These are phyloP conservation scores for Eulemur rubriventer DNA, from an alignment of 2,797 vertebrate species.

Conservation along the genomic window DNA sequence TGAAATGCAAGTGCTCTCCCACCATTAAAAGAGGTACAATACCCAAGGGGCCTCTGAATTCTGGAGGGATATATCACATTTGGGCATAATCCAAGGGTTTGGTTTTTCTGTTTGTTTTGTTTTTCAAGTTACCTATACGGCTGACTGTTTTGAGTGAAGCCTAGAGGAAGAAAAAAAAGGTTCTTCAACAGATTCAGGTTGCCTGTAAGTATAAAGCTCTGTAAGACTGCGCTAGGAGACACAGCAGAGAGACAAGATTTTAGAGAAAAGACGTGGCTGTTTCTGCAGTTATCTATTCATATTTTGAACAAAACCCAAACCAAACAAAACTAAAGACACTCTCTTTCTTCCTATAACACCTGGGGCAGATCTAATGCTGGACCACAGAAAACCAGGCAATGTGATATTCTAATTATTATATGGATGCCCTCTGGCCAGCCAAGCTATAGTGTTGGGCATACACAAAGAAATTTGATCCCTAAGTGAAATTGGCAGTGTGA, in stretches of 20 bases:
- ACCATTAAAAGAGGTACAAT: background rate
- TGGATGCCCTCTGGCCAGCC: background rate
- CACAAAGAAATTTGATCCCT: too few relatives aligned
- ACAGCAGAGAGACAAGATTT: too few relatives aligned
- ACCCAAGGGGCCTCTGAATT: background rate
- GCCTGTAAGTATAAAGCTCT: too few relatives aligned
- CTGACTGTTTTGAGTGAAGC: background rate
- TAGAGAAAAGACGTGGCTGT: too few relatives aligned
- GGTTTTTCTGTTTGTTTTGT: background rate
- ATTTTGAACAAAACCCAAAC: too few relatives aligned
- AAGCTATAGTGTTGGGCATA: background rate
- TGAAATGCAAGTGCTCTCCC: background rate
- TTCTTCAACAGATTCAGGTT: background rate
- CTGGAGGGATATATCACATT: background rate
- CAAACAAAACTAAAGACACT: too few relatives aligned
- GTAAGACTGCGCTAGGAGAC: too few relatives aligned
- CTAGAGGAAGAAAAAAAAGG: background rate
- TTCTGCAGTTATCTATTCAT: too few relatives aligned
- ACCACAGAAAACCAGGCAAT: too few relatives aligned
- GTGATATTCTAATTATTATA: background rate
- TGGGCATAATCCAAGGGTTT: background rate
- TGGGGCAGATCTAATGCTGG: too few relatives aligned
- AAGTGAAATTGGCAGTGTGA: background rate
- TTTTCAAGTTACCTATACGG: background rate
- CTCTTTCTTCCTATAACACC: too few relatives aligned